Base-by-base conservation (phyloP, 2,888 invertebrate genomes). In the Leptinotarsa peninsularis region DNA sequence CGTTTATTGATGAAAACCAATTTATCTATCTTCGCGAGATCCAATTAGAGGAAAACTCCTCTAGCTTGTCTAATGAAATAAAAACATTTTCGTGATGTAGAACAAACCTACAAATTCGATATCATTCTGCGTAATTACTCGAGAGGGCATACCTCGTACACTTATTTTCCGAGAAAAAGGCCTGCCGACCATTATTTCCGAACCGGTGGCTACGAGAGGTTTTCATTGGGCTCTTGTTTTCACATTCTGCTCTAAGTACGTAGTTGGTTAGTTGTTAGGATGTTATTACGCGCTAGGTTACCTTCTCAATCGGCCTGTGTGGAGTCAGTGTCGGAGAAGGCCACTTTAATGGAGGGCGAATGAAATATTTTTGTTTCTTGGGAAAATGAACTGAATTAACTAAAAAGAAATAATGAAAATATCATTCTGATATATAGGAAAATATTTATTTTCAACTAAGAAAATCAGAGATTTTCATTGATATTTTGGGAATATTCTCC, bases 221-320 rank as follows among this genome's bases (percentile, higher is more conserved):
- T 76, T 74, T 72, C 72, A 76, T 76, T 76, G 72, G 72, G 72
- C 67, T 76, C 66, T 69, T 72, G 74, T 76, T 76, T 74, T 76
- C 76, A 69, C 76, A 76, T 71, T 74, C 83, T 80, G 76, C 81
- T 77, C 80, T 83, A 84, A 84, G 82, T 80, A 81, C 81, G 73
- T 75, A 74, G 79, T 80, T 80, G 81, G 82, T 82, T 83, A 81
- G 81, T 82, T 81, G 81, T 81, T 74, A 80, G 79, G 78, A 80
- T 80, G 80, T 82, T 80, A 83, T 84, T 84, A 82, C 82, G 78
- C 79, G 79, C 77, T 80, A 79, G 77, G 80, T 82, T 83, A 84
- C 82, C 79, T 82, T 67, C 76, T 79, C 76, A 43, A 43, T 43
- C 43, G 43, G 43, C 43, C 43, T 43, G 43, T 43, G 43, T 43